Evolutionary conservation across 64 coral and sea anemone genomes (phyloP), one percentile per base, ranked within the genome.

Genomic region (Stichodactyla mertensii): DNA sequence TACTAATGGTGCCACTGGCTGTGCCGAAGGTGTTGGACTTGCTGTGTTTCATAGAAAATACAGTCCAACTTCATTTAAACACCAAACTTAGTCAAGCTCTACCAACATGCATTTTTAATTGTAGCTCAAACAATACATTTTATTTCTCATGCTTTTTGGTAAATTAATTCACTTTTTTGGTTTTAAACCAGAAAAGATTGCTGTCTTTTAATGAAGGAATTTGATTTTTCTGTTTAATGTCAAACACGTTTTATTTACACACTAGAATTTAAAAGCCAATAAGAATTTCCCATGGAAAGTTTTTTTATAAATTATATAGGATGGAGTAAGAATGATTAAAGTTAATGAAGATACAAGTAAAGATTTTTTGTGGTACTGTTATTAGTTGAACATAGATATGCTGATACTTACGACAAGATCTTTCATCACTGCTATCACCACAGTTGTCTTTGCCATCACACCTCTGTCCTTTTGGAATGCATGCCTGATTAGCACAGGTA

Each of bases 391-490:
- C 36, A 45, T 45, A 45, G 36, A 45, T 45, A 2, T 45, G 36
- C 36, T 9, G 83, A 53, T 54, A 96, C 94, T 96, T 93, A 96
- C 94, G 88, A 96, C 94, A 98, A 70, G 64, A 74, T 55, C 88
- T 94, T 54, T 98, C 95, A 71, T 98, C 95, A 61, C 95, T 98
- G 4, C 64, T 86, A 52, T 98, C 95, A 19, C 87, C 89, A 31
- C 95, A 98, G 84, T 98, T 86, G 7, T 94, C 86, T 20, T 71
- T 92, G 6, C 89, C 95, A 87, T 98, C 80, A 31, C 95, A 98
- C 12, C 77, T 88, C 55, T 98, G 92, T 16, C 23, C 58, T 53
- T 87, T 51, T 19, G 90, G 89, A 56, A 98, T 77, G 78, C 95
- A 98, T 52, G 58, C 69, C 56, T 92, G 87, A 57, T 94, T 94